Evolutionary conservation across 2,797 vertebrate genomes (phyloP).

Genomic region (Enteromius argenteus): DNA sequence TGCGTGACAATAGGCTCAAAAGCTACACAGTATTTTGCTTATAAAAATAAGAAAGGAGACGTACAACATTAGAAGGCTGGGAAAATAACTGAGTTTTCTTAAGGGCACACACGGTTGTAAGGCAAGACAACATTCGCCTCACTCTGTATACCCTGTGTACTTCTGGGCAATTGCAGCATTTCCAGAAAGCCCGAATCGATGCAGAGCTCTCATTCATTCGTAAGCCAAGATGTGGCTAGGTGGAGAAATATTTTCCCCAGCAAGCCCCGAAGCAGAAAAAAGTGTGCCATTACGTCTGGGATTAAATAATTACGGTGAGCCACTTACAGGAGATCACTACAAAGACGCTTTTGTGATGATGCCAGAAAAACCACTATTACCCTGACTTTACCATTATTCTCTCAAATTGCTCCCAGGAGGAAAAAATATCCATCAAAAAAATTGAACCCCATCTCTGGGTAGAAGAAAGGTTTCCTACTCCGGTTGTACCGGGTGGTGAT

Average conservation of each 20-base stretch:
- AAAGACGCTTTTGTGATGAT: slow-evolving; percentile 68
- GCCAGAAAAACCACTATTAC: slow-evolving; percentile 70
- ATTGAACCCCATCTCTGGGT: slow-evolving; percentile 47
- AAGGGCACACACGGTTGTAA: slow-evolving; percentile 8
- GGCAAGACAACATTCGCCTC: neutral
- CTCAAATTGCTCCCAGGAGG: slow-evolving; percentile 63
- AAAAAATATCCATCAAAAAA: slow-evolving; percentile 58
- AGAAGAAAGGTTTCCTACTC: slow-evolving; percentile 59
- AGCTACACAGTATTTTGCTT: neutral
- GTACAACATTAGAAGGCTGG: slow-evolving; percentile 5
- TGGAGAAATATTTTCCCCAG: slow-evolving; percentile 64
- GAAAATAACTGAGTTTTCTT: slow-evolving; percentile 24
- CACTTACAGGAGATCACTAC: slow-evolving; percentile 65
- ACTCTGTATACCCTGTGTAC: neutral
- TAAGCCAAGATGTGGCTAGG: slow-evolving; percentile 54
- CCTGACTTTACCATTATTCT: slow-evolving; percentile 67
- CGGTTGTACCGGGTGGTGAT: slow-evolving; percentile 42
- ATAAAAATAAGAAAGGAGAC: slow-evolving; percentile 32
- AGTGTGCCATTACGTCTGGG: slow-evolving; percentile 50
- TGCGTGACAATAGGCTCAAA: slow-evolving; percentile 29
- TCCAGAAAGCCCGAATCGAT: slow-evolving; percentile 45
- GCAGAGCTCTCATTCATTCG: slow-evolving; percentile 41
- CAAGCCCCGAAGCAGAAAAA: slow-evolving; percentile 55
- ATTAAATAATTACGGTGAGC: slow-evolving; percentile 72
- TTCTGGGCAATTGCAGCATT: slow-evolving; percentile 40